phyloP scores from a whole-genome alignment of 1,140 invertebrate genomes.

The Aricia agestis region DNA sequence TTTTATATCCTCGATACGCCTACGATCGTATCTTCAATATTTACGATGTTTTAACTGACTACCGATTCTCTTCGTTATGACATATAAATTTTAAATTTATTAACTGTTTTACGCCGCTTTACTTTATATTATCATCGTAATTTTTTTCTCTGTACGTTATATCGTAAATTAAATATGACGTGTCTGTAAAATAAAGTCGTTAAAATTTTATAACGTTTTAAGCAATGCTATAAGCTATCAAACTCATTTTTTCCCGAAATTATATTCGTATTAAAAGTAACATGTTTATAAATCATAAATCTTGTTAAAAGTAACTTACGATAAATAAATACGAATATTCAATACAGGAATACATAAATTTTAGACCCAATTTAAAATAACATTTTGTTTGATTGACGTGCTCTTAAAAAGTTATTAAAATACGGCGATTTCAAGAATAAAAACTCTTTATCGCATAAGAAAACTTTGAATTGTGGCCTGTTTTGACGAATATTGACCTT shows the following conservation, averaged over 20 bases:
- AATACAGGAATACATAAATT: no score
- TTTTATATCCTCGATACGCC: slow-evolving; percentile 54
- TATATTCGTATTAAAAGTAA: background rate
- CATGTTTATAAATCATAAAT: background rate
- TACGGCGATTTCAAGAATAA: no score
- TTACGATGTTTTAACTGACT: slow-evolving; percentile 63
- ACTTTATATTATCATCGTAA: slow-evolving; percentile 5
- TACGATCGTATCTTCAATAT: slow-evolving; percentile 45
- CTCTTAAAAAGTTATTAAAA: no score
- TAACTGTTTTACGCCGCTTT: slow-evolving; percentile 25
- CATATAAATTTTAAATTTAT: slow-evolving; percentile 35
- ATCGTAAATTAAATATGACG: slow-evolving; percentile 9
- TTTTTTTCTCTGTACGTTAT: background rate
- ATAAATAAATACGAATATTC: no score
- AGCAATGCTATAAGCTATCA: background rate
- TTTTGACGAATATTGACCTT: no score
- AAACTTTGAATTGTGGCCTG: no score
- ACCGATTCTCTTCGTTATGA: slow-evolving; percentile 36
- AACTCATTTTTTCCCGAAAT: background rate
- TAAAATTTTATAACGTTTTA: slow-evolving; percentile 8
- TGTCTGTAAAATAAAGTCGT: background rate
- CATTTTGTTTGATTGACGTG: no score
- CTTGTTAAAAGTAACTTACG: background rate
- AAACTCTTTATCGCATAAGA: no score
- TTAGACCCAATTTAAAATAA: no score